These are phyloP conservation scores for Pseudopleuronectes americanus DNA, from an alignment of 2,797 vertebrate species.

Conservation along the genomic window DNA sequence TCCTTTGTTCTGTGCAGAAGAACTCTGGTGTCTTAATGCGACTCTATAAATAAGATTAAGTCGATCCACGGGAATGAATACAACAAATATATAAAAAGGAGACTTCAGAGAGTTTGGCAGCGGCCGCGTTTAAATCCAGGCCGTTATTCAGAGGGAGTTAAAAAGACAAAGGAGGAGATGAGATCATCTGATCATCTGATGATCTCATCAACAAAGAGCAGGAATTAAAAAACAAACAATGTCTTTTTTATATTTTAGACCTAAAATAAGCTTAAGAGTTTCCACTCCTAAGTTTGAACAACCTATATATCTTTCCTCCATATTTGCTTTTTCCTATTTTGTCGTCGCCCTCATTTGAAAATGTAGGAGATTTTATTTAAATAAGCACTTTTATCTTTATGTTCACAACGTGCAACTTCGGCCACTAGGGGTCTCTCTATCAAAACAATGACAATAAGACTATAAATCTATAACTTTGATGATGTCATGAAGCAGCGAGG, in stretches of 20 bases:
- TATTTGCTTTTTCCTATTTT: too few species aligned
- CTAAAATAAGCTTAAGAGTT: slow-evolving; percentile 21
- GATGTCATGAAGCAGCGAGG: too few species aligned
- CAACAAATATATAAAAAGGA: neutral
- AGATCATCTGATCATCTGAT: slow-evolving; percentile 8
- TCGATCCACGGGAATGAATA: neutral
- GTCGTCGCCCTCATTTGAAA: neutral
- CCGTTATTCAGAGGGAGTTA: neutral
- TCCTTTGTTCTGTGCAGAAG: slow-evolving; percentile 12
- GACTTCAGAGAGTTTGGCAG: neutral
- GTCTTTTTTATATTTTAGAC: slow-evolving; percentile 16
- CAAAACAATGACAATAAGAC: too few species aligned
- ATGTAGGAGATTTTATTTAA: too few species aligned
- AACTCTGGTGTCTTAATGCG: neutral
- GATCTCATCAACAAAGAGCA: slow-evolving; percentile 29
- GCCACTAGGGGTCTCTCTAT: too few species aligned
- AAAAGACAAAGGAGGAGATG: too few species aligned
- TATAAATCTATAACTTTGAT: too few species aligned
- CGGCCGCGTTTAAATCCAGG: neutral
- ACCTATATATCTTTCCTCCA: neutral
- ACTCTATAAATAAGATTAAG: slow-evolving; percentile 13
- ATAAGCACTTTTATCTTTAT: neutral
- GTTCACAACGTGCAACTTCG: too few species aligned
- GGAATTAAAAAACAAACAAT: neutral
- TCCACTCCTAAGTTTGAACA: neutral